A percentile compares a stretch with the other conserved stretches of the same genome.
These are phyloP conservation scores for Tachysurus vachellii DNA, from an alignment of 2,113 vertebrate species.

Conservation along the genomic window DNA sequence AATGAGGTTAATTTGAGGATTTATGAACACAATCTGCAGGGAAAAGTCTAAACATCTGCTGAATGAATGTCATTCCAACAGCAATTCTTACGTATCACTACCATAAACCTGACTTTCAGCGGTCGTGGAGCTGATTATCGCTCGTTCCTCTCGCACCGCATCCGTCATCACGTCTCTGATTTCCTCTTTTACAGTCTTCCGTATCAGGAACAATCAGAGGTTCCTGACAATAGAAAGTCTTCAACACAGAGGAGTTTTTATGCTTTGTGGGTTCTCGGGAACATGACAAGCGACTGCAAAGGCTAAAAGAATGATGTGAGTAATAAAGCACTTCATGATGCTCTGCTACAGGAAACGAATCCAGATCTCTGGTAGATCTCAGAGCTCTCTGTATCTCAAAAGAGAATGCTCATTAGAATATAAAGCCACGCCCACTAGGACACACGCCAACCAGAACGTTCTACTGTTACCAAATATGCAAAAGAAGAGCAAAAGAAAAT, in stretches of 20 bases:
- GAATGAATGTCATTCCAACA: background rate
- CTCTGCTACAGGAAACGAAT: background rate
- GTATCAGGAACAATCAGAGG: background rate
- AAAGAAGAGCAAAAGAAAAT: constrained; percentile 12
- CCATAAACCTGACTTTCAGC: background rate
- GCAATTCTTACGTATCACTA: background rate
- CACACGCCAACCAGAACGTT: background rate
- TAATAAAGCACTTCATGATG: background rate
- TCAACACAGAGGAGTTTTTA: background rate
- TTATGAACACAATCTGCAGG: background rate
- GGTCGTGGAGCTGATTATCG: background rate
- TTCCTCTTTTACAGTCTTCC: background rate
- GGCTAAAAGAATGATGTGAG: no score
- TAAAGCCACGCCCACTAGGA: background rate
- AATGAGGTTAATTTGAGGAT: constrained; percentile 3
- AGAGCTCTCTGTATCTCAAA: background rate
- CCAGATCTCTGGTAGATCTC: background rate
- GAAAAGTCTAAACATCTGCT: background rate
- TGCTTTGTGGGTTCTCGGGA: background rate
- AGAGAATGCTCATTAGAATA: background rate
- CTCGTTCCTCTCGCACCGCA: background rate
- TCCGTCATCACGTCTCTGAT: background rate
- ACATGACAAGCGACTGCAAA: background rate
- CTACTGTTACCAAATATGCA: background rate
- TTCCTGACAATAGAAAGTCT: background rate